Evolutionary conservation across 2,888 invertebrate genomes (phyloP), one percentile per base, ranked within the genome.

Genomic region (Torymus tubicola): DNA sequence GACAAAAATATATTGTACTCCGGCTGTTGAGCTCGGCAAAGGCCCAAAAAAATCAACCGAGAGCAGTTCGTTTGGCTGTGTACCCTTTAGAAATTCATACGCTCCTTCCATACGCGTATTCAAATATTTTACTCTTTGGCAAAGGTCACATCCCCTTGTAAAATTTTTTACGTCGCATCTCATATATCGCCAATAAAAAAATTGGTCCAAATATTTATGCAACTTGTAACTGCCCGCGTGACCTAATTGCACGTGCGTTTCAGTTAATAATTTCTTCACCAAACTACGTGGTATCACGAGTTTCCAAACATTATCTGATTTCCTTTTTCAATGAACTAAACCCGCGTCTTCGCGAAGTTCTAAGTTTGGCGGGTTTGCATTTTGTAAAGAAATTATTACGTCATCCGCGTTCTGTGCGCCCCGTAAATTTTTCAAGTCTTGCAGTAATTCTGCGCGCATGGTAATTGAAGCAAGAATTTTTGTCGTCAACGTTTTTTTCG

Each of bases 1-100:
- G 1, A 76, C 76, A 53, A 76, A 80, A 11, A 80, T 52, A 53
- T 80, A 76, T 16, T 71, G 64, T 2, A 76, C 75, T 2, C 80
- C 75, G 0, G 52, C 76, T 0, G 1, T 0, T 0, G 71, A 75
- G 1, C 8, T 4, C 0, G 76, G 75, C 1, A 76, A 61, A 0
- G 76, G 71, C 1, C 80, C 76, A 50, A 18, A 75, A 67, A 80
- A 80, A 70, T 80, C 80, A 0, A 70, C 75, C 2, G 80, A 42
- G 0, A 64, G 16, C 10, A 70, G 10, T 0, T 64, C 71, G 18
- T 69, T 65, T 5, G 65, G 57, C 2, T 11, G 1, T 1, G 2
- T 31, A 2, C 75, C 53, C 2, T 50, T 10, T 13, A 75, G 0
- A n/a, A 70, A 65, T 11, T 65, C 55, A 24, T 63, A 65, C 2